A percentile compares a stretch with the other conserved stretches of the same genome.
Evolutionary conservation across 2,797 vertebrate genomes (phyloP).

Genomic region (Cetoscarus ocellatus): DNA sequence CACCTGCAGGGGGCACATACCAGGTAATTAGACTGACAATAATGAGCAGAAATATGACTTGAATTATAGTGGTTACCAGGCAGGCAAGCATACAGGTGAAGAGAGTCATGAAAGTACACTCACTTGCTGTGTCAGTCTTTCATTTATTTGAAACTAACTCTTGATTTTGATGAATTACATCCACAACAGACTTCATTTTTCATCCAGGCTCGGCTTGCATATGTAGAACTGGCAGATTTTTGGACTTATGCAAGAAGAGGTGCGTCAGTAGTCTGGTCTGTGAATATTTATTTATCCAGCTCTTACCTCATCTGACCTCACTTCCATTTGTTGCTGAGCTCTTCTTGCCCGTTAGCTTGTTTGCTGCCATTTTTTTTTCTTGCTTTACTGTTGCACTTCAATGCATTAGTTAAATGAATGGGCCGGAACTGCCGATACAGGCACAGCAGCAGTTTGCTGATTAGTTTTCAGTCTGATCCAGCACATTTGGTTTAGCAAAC

Average conservation of each 20-base stretch:
- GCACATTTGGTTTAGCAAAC: constrained; percentile 47
- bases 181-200: constrained; percentile 38
- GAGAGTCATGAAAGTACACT: not conserved
- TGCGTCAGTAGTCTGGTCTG: constrained; percentile 74
- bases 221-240: constrained; percentile 63
- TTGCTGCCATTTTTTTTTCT: constrained; percentile 17
- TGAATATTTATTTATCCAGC: constrained; percentile 76
- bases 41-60: constrained; percentile 35
- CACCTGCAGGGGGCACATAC: constrained; percentile 95
- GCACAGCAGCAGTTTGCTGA: constrained; percentile 41
- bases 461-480: constrained; percentile 36
- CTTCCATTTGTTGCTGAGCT: constrained; percentile 70
- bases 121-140: constrained; percentile 5
- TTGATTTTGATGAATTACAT: constrained; percentile 51
- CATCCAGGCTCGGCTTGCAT: constrained; percentile 44
- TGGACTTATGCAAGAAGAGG: constrained; percentile 65
- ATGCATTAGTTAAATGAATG: constrained; percentile 47
- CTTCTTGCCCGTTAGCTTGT: constrained; percentile 48
- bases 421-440: constrained; percentile 29
- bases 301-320: constrained; percentile 80
- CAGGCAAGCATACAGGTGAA: constrained; percentile 23
- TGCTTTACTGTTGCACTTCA: constrained; percentile 36
- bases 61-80: constrained; percentile 57
- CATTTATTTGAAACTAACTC: constrained; percentile 30
- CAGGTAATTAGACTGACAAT: constrained; percentile 89